Base-by-base conservation (phyloP, 2,797 vertebrate species). In the Sus cebifrons region DNA sequence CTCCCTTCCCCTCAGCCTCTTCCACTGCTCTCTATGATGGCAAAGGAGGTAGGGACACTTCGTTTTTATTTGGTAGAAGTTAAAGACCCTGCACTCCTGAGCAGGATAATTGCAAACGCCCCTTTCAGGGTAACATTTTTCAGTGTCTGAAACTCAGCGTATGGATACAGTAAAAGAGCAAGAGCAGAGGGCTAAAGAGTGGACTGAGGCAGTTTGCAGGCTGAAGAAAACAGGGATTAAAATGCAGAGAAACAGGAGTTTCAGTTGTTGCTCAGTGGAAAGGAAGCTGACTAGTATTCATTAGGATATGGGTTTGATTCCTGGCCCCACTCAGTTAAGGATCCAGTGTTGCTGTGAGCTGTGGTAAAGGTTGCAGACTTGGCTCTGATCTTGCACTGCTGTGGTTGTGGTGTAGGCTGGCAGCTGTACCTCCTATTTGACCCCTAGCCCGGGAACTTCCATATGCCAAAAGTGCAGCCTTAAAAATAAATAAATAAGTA, bases 141-240 rank as follows among this genome's bases (percentile, higher is more conserved):
- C 91, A 58, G 23, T 91, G 36, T 96, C 74, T 93, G 90, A 95
- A 95, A 78, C 81, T 92, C 36, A 78, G 16, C 60, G 11, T 25
- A 71, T 27, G 7, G 67, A 44, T 49, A 84, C 15, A 49, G 36
- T 56, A 64, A 89, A 91, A 86, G 70, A 91, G 62, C 62, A 86
- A 77, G 73, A 75, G n/a, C 1, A 17, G 44, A 56, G 36, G 12
- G 17, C 64, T 32, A 13, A 73, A 87, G 75, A 84, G 64, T 86
- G 13, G 15, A 71, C n/a, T 18, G 13, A 96, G 40, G 67, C 44
- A 67, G 12, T 85, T 91, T 96, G 56, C 12, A 77, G 54, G 49
- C 60, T 92, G 70, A 54, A 67, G 49, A 86, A 95, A 93, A 70
- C 56, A 74, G 40, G 54, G 54, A 91, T 94, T 90, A 83, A 77